Conservation (phyloP, 2,888 invertebrate species). For the Philopedon plagiatum region DNA sequence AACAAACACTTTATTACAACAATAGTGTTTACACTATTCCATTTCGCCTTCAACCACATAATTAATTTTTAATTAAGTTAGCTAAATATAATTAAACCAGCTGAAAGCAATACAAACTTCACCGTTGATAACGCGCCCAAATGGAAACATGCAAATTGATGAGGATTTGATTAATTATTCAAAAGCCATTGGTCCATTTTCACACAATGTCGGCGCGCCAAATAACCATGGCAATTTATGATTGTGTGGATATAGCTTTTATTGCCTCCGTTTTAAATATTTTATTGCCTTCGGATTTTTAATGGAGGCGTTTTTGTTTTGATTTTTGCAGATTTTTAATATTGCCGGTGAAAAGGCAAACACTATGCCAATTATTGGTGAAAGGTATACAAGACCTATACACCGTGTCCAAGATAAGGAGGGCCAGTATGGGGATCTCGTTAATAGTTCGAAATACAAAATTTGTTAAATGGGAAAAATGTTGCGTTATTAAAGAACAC, state of each 20-base stretch:
- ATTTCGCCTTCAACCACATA: neutral
- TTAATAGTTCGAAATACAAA: too few species aligned
- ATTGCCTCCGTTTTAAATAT: constrained; percentile 19
- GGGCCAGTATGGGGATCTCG: too few species aligned
- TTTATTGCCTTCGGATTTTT: neutral
- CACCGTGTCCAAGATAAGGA: too few species aligned
- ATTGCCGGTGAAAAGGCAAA: too few species aligned
- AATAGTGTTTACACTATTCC: too few species aligned
- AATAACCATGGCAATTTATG: constrained; percentile 21
- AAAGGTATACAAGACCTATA: too few species aligned
- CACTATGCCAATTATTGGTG: too few species aligned
- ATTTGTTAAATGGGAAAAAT: too few species aligned
- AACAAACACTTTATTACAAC: too few species aligned
- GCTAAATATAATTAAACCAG: neutral
- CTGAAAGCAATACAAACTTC: constrained; percentile 10
- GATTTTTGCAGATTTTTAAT: neutral
- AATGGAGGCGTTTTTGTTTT: neutral
- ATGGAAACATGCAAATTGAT: constrained; percentile 24
- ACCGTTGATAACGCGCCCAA: constrained; percentile 3
- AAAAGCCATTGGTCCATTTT: constrained; percentile 13
- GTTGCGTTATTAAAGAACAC: too few species aligned
- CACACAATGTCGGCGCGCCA: constrained; percentile 2
- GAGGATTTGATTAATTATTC: constrained; percentile 26
- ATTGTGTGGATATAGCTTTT: constrained; percentile 21
- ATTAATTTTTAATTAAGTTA: neutral